Conservation (phyloP, 2,113 vertebrate genomes). For the Corythoichthys intestinalis region DNA sequence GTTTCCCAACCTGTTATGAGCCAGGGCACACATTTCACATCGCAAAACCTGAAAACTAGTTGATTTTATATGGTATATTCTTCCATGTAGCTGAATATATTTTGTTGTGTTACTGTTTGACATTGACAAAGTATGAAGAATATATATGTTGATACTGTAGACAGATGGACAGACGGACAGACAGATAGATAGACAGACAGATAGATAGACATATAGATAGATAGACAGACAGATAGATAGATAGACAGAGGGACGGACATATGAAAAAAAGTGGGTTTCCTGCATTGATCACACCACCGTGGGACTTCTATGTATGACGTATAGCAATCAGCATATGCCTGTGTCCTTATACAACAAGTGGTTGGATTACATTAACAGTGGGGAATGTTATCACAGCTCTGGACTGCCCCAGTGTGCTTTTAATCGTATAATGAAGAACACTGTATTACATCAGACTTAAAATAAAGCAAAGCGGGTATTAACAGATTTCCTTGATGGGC, state of each 20-base stretch:
- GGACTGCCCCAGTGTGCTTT: slow-evolving; percentile 6
- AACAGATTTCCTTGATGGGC: slow-evolving; percentile 7
- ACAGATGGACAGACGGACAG: too few relatives aligned
- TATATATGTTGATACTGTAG: too few relatives aligned
- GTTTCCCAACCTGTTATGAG: too few relatives aligned
- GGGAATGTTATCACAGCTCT: slow-evolving; percentile 5
- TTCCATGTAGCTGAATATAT: too few relatives aligned
- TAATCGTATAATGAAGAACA: slow-evolving; percentile 6
- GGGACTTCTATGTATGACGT: slow-evolving; percentile 1
- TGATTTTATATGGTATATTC: too few relatives aligned
- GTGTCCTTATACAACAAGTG: neutral
- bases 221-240: too few relatives aligned
- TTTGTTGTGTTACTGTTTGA: neutral
- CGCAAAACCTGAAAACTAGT: too few relatives aligned
- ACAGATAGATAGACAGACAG: too few relatives aligned
- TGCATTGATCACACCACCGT: neutral
- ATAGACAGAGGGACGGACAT: too few relatives aligned
- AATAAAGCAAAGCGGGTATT: slow-evolving; percentile 8
- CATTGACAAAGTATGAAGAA: too few relatives aligned
- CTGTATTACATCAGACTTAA: slow-evolving; percentile 2
- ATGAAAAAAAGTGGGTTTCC: neutral
- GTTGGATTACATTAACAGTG: slow-evolving; percentile 1
- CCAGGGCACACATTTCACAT: too few relatives aligned
- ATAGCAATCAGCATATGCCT: slow-evolving; percentile 3
- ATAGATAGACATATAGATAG: too few relatives aligned